Conservation (phyloP, 2,888 invertebrate genomes). For the Oligia strigilis region DNA sequence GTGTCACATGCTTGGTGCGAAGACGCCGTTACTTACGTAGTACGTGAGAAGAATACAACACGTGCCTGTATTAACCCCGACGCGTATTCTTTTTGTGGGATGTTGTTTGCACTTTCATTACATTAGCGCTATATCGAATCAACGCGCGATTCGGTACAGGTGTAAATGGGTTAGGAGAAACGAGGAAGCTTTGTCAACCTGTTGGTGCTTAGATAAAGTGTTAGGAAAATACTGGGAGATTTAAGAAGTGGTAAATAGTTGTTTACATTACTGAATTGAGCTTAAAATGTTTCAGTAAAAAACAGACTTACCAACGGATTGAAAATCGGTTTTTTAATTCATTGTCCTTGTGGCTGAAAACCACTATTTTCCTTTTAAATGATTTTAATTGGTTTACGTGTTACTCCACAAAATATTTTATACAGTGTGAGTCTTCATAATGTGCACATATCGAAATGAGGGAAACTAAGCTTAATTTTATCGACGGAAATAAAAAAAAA, state of each 20-base stretch:
- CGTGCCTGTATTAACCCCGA: constrained; percentile 82
- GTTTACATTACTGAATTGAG: constrained; percentile 17
- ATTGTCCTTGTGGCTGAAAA: not conserved
- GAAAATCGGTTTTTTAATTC: not conserved
- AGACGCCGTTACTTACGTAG: constrained; percentile 85
- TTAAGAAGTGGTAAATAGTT: constrained; percentile 44
- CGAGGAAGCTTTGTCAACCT: constrained; percentile 43
- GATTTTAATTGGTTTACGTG: not conserved
- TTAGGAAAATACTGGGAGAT: constrained; percentile 43
- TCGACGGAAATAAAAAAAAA: too few relatives aligned
- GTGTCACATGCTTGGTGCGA: constrained; percentile 84
- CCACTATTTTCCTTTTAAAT: not conserved
- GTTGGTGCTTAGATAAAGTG: constrained; percentile 50
- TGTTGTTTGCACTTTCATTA: constrained; percentile 77
- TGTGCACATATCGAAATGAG: too few relatives aligned
- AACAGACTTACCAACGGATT: not conserved
- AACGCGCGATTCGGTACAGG: constrained; percentile 56
- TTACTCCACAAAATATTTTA: constrained; percentile 6
- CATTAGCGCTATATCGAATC: constrained; percentile 69
- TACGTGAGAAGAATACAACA: constrained; percentile 85
- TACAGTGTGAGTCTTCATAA: too few relatives aligned
- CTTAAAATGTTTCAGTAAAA: constrained; percentile 15
- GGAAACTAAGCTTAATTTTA: too few relatives aligned
- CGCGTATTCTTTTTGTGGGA: constrained; percentile 77
- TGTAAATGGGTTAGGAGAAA: constrained; percentile 47